Evolutionary conservation across 2,888 invertebrate genomes (phyloP).

Genomic region (Eudasyphora cyanicolor): DNA sequence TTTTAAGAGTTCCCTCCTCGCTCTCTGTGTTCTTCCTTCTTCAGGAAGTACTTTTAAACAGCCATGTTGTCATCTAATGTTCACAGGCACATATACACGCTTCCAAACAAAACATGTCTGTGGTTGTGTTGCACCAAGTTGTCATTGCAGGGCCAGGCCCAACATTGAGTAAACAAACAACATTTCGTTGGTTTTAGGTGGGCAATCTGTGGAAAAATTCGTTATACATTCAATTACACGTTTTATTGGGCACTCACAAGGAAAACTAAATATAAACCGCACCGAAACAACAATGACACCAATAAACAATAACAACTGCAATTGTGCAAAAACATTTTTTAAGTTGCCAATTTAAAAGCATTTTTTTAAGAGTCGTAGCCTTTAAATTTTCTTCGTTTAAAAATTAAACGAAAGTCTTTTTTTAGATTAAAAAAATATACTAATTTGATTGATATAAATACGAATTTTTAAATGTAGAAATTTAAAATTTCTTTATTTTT

Average conservation of each 20-base stretch:
- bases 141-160: not conserved
- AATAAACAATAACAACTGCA: not conserved
- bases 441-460: too few relatives aligned
- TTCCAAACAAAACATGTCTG: not conserved
- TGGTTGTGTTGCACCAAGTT: not conserved
- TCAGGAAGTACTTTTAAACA: not conserved
- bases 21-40: too few relatives aligned
- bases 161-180: not conserved
- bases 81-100: too few relatives aligned
- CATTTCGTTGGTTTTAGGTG: not conserved
- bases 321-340: too few relatives aligned
- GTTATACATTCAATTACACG: slow-evolving; percentile 69
- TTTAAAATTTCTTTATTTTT: too few relatives aligned
- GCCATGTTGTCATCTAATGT: not conserved
- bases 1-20: not conserved
- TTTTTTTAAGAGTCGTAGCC: too few relatives aligned
- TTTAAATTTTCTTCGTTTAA: too few relatives aligned
- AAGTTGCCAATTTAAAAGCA: too few relatives aligned
- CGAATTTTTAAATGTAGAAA: too few relatives aligned
- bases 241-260: slow-evolving; percentile 64
- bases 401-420: too few relatives aligned
- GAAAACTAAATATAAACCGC: slow-evolving; percentile 11
- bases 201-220: slow-evolving; percentile 60
- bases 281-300: not conserved
- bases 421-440: too few relatives aligned